phyloP scores from a whole-genome alignment of 2,888 invertebrate genomes.

The Saturnia japonica region DNA sequence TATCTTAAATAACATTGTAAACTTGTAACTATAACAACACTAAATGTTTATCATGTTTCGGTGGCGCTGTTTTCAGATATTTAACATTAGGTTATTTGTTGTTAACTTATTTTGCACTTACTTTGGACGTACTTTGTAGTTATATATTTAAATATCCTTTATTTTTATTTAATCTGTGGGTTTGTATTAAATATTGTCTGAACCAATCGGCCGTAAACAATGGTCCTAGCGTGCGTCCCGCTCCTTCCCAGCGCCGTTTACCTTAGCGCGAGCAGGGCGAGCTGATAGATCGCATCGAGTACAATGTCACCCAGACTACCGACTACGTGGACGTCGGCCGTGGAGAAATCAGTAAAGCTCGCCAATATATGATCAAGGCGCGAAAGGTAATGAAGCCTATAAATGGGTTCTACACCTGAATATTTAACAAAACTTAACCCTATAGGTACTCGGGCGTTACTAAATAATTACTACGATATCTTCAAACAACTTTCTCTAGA shows the following conservation, averaged over 20 bases:
- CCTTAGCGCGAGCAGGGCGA: constrained; percentile 89
- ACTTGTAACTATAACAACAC: constrained; percentile 43
- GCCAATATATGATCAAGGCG: constrained; percentile 92
- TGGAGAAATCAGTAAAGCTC: constrained; percentile 89
- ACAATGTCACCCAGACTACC: constrained; percentile 93
- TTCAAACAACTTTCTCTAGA: constrained; percentile 1
- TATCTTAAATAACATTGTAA: constrained; percentile 16
- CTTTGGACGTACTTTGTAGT: constrained; percentile 27
- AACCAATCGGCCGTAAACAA: constrained; percentile 71
- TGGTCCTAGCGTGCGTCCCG: constrained; percentile 50
- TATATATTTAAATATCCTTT: constrained; percentile 38
- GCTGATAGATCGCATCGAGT: constrained; percentile 96
- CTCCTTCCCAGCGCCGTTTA: constrained; percentile 64
- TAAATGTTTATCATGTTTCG: constrained; percentile 36
- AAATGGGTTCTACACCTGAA: background rate
- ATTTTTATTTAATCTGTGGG: constrained; percentile 46
- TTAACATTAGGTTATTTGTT: constrained; percentile 23
- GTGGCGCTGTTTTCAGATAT: constrained; percentile 28
- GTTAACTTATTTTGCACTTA: constrained; percentile 25
- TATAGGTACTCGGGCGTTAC: constrained; percentile 7
- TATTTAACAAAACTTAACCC: constrained; percentile 1
- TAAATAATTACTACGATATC: background rate
- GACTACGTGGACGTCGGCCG: constrained; percentile 92
- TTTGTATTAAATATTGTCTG: constrained; percentile 60
- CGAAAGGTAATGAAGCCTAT: constrained; percentile 86